A percentile compares a stretch with the other conserved stretches of the same genome.
Evolutionary conservation across 1,140 invertebrate species (phyloP).

Genomic region (Tyrophagus putrescentiae): DNA sequence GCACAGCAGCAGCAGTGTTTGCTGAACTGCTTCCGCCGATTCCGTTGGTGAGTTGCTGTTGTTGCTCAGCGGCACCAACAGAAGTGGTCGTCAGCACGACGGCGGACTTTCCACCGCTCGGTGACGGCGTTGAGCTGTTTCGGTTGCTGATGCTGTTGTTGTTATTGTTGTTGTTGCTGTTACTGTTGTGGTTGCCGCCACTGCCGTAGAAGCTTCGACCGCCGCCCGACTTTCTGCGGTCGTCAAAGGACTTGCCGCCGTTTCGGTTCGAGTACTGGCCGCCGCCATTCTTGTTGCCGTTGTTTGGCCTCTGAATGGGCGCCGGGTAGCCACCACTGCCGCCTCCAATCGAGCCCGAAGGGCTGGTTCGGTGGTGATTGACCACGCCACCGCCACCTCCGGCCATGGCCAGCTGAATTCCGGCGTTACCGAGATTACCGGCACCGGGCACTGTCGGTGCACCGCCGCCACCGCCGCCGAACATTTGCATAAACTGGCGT

Average conservation of each 20-base stretch:
- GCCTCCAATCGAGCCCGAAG: background rate
- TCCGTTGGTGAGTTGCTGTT: too few species aligned
- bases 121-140: background rate
- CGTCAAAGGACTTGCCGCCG: background rate
- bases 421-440: background rate
- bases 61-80: too few species aligned
- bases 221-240: background rate
- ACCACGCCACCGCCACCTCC: background rate
- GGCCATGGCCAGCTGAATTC: background rate
- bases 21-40: too few species aligned
- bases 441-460: background rate
- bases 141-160: background rate
- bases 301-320: conserved; percentile 9
- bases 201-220: too few species aligned
- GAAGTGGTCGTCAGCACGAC: too few species aligned
- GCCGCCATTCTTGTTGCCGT: background rate
- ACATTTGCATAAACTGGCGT: background rate
- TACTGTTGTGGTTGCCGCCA: background rate
- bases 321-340: background rate
- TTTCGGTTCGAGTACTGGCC: background rate
- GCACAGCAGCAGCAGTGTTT: too few species aligned
- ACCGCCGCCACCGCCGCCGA: background rate
- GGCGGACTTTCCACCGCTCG: too few species aligned
- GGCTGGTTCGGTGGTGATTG: conserved; percentile 1
- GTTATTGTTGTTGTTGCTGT: background rate